Evolutionary conservation across 2,888 invertebrate genomes (phyloP).

Genomic region (Slavum lentiscoides): DNA sequence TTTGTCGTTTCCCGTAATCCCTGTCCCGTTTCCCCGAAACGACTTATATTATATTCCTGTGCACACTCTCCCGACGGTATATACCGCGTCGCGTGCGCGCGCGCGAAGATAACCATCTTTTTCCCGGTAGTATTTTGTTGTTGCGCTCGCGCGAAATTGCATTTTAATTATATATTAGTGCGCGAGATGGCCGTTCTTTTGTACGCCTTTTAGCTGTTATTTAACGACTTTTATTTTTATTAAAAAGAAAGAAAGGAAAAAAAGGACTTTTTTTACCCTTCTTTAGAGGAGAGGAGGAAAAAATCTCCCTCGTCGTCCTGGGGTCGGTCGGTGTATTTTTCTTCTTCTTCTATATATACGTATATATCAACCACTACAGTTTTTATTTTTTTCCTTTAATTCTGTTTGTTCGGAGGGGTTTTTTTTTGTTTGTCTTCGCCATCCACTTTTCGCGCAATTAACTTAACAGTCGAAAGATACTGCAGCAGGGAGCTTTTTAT

Average conservation of each 20-base stretch:
- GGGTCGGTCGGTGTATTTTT: slow-evolving; percentile 29
- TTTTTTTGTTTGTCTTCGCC: slow-evolving; percentile 18
- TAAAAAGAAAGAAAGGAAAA: slow-evolving; percentile 27
- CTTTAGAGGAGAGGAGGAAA: background rate
- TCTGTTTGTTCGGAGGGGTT: background rate
- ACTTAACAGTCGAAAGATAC: slow-evolving; percentile 40
- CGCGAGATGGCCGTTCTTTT: slow-evolving; percentile 33
- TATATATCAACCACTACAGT: slow-evolving; percentile 7
- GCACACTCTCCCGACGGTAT: background rate
- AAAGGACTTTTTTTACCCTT: slow-evolving; percentile 48
- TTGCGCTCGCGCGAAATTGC: slow-evolving; percentile 36
- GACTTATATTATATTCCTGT: slow-evolving; percentile 54
- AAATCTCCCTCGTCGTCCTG: background rate
- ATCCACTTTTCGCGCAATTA: slow-evolving; percentile 52
- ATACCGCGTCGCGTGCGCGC: background rate
- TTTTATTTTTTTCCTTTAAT: slow-evolving; percentile 17
- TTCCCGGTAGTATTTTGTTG: slow-evolving; percentile 19
- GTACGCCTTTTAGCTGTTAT: slow-evolving; percentile 52
- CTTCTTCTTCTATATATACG: background rate
- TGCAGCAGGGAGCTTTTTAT: slow-evolving; percentile 8
- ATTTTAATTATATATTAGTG: slow-evolving; percentile 49
- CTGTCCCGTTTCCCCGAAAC: slow-evolving; percentile 53
- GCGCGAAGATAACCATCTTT: slow-evolving; percentile 24
- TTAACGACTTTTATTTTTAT: slow-evolving; percentile 52
- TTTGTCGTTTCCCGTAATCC: slow-evolving; percentile 48